Evolutionary conservation across 53 echinoderm and acorn worm species (phyloP).

Genomic region (Paelopatides confundens): DNA sequence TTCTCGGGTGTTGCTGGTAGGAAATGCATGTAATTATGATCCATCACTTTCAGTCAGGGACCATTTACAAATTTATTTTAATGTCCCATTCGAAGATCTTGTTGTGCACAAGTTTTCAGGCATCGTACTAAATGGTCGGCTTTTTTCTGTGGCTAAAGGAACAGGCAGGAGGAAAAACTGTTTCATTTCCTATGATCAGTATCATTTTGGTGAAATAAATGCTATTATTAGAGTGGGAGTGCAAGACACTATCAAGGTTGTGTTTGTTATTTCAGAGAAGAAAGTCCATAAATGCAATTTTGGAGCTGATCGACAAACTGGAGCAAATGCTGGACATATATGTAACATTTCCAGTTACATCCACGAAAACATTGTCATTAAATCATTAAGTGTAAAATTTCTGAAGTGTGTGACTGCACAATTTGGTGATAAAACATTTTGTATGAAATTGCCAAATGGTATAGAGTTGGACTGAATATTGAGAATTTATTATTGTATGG

Average conservation of each 20-base stretch:
- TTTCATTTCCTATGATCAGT: too few relatives aligned
- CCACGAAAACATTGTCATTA: background rate
- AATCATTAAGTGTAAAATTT: background rate
- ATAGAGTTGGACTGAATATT: background rate
- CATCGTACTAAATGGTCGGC: background rate
- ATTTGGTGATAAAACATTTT: background rate
- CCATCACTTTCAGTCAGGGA: background rate
- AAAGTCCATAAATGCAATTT: too few relatives aligned
- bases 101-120: background rate
- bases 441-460: constrained; percentile 17
- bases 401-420: background rate
- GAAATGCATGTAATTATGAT: constrained; percentile 5
- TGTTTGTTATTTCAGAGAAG: background rate
- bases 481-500: too few relatives aligned
- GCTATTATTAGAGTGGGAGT: too few relatives aligned
- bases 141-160: too few relatives aligned
- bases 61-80: background rate
- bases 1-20: background rate
- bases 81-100: background rate
- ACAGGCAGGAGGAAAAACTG: too few relatives aligned
- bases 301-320: background rate
- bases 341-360: background rate
- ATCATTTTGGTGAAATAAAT: too few relatives aligned
- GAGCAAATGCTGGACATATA: background rate
- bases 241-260: background rate